Evolutionary conservation across 2,888 invertebrate genomes (phyloP), one percentile per base, ranked within the genome.

Genomic region (Onthophagus sagittarius): DNA sequence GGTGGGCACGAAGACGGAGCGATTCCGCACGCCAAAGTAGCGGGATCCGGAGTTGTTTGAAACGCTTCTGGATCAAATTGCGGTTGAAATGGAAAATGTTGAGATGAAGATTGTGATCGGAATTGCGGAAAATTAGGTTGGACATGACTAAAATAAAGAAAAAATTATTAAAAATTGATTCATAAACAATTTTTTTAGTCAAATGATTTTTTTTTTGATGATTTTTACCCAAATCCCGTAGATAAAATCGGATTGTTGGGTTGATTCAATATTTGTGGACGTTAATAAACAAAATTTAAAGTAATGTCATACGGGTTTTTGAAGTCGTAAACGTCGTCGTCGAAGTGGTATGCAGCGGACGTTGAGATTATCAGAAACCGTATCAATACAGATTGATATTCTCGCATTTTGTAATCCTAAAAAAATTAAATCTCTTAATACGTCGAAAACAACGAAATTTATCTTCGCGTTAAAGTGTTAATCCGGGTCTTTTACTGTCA

Each of bases 1-100:
- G 87, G 86, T 9, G 84, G 79, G 76, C 90, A 89, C 75, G 85
- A 83, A 0, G 87, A 83, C 0, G 88, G 88, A 0, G 86, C 80
- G 0, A 86, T 80, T 0, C 88, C 88, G 79, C 89, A 89, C 0
- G 87, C 87, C 73, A 85, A 83, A 0, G 86, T 82, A 0, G 85
- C 85, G 0, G 88, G 88, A 75, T 88, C 88, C 0, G 81, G 85
- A 0, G 87, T 86, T 9, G 84, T 75, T 0, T 86, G 86, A n/a
- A n/a, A n/a, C n/a, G n/a, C n/a, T n/a, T n/a, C n/a, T n/a, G n/a
- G n/a, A n/a, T n/a, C n/a, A 31, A 74, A 71, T 53, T 53, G 39
- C 1, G 11, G 11, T 53, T 15, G 67, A 67, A 23, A n/a, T n/a
- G n/a, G n/a, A n/a, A n/a, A n/a, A n/a, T n/a, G n/a, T n/a, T n/a